Evolutionary conservation across 2,888 invertebrate genomes (phyloP), one percentile per base, ranked within the genome.

Genomic region (Eupithecia vulgata): DNA sequence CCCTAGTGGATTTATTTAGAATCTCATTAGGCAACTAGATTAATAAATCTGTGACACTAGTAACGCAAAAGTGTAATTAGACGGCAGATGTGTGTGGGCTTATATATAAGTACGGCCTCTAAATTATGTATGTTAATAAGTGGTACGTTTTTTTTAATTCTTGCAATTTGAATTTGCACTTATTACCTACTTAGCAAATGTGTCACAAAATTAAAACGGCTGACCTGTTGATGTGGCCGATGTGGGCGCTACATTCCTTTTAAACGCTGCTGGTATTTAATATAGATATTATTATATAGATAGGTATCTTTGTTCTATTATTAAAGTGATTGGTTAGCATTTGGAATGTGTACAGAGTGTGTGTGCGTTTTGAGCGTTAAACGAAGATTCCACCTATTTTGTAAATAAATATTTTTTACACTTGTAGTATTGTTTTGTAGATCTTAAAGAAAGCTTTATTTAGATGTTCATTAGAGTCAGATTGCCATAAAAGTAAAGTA

Each of bases 331-430:
- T 68, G 73, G 59, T 65, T 70, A 81, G 78, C 75, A 80, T 80
- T 75, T 80, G 61, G 45, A 52, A 79, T 88, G 85, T 87, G 88
- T 78, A 86, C 84, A 74, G 67, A 69, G 72, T 73, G 88, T 88
- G 92, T 87, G 93, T 92, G 92, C 81, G 86, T 90, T 91, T 87
- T 88, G 88, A 88, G 86, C 86, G 88, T 90, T 92, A 90, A 90
- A 92, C 92, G 93, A 94, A 94, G 89, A 92, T 91, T 93, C 94
- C 94, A 94, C 94, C 94, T 94, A 93, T 92, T 92, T 92, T 94
- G 93, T 94, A 94, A 92, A 92, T 94, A 92, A 86, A 68, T 73
- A 75, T 75, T 88, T 93, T 93, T 92, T 93, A 93, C 93, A 92
- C 90, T 87, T 89, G 85, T 83, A 88, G 84, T 87, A 85, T 83